Evolutionary conservation across 2,113 vertebrate species (phyloP), one percentile per base, ranked within the genome.

Genomic region (Atlantisia rogersi): DNA sequence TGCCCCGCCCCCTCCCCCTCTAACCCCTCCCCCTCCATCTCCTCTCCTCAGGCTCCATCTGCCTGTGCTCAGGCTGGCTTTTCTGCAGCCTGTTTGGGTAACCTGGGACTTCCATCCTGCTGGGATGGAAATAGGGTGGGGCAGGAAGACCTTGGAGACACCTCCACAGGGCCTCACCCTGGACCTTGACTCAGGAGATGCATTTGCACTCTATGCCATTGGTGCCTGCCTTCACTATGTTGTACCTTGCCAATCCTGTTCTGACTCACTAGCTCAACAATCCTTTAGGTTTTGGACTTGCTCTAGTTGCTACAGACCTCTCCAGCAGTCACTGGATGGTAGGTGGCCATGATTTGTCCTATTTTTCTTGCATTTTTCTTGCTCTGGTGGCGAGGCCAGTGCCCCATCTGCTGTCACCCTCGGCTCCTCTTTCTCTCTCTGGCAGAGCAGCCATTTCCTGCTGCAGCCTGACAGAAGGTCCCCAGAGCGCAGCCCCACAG

Each of bases 11-110:
- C 40, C 40, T 14, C 40, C 40, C 40, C 40, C 40, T 14, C 40
- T 12, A 40, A 40, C 40, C 6, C 42, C 42, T 16, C 42, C 42
- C 9, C 40, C 16, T 10, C 24, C 16, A 44, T 85, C 21, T 16
- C 18, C 2, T 39, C 52, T 70, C 52, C 63, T 88, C 37, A n/a
- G 37, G 17, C 12, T 58, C 53, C 24, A 12, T 5, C 7, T 60
- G n/a, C 29, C 22, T 26, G n/a, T 0, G 0, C 37, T 70, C 5
- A 39, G 52, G 11, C 14, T 5, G 28, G 44, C 21, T 37, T 21
- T 75, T 42, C 42, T 69, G 37, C 55, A 59, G 29, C 19, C 29
- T 56, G 29, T 32, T 24, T 73, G 32, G 24, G 32, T 59, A 77
- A 81, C 21, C 56, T 46, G 29, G 24, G 44, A 87, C 87, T 46